Evolutionary conservation across 2,888 invertebrate species (phyloP), one percentile per base, ranked within the genome.

Genomic region (Fabriciana adippe): DNA sequence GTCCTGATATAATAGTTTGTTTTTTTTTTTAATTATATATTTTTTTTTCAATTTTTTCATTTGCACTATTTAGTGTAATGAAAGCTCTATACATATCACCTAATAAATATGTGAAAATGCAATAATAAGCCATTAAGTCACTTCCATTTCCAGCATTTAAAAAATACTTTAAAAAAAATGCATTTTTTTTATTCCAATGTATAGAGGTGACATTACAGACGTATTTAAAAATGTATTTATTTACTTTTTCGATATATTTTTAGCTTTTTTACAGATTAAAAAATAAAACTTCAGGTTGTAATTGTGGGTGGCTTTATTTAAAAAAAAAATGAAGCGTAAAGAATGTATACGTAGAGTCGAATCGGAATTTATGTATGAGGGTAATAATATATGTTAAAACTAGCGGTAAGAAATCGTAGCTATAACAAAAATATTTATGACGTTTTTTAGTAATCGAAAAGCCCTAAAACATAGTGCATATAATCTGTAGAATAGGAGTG

Each of bases 301-400:
- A 60, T 21, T 47, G 63, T 68, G 64, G 66, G 68, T 54, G 54
- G 68, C 54, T 68, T 71, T 68, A 68, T 71, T 66, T 50, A 61
- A 71, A 68, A 64, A 26, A 66, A 51, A 51, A 16, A 14, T 21
- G 18, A 31, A 21, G 18, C 61, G 50, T 35, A 35, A 56, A 64
- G 61, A 70, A 74, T 72, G 76, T 77, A 77, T 77, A 77, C 76
- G 76, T 75, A 76, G 75, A 75, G 66, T 73, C 66, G 73, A 72
- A 74, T 73, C 66, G 74, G 70, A 76, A 73, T 70, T 71, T 68
- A 71, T 68, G 66, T 47, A 73, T 74, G 75, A 76, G 76, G 76
- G 76, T 77, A 75, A 74, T 72, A 69, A 65, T 69, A 64, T 66
- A 73, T 64, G 68, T 54, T 64, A 67, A 61, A 66, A 65, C 41